phyloP scores from a whole-genome alignment of 2,888 invertebrate species.

The Cephus pulcher region DNA sequence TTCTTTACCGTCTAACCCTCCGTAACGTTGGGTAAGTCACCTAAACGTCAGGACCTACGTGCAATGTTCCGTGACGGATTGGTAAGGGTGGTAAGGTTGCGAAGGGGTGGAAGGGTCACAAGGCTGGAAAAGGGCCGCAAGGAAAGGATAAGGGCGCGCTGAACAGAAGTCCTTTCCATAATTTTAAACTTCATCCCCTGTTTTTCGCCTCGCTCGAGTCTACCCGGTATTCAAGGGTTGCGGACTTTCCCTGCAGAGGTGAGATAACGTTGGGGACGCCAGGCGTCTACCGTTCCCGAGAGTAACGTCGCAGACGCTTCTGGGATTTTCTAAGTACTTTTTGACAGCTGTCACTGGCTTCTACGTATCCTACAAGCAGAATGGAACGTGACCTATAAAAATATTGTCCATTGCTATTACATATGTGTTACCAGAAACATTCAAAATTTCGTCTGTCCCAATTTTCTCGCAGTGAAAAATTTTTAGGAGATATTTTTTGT shows the following conservation, averaged over 20 bases:
- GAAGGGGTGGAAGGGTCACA: not conserved
- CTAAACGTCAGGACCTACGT: slow-evolving; percentile 3
- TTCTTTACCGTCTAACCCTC: slow-evolving; percentile 15
- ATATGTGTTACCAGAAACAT: not conserved
- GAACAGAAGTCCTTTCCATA: not conserved
- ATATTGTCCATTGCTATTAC: not conserved
- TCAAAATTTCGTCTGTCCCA: not conserved
- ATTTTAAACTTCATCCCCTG: not conserved
- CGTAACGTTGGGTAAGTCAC: slow-evolving; percentile 25
- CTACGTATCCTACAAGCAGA: not conserved
- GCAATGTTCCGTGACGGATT: slow-evolving; percentile 1
- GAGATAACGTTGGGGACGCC: not conserved
- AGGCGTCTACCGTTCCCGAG: not conserved
- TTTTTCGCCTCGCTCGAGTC: not conserved
- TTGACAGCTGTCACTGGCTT: not conserved
- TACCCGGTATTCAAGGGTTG: not conserved
- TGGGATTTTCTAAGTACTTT: not conserved
- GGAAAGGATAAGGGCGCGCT: not conserved
- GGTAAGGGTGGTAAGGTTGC: not conserved
- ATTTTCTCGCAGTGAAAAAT: not conserved
- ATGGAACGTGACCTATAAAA: not conserved
- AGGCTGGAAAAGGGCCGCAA: not conserved
- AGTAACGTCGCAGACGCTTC: not conserved
- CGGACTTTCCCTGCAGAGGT: not conserved
- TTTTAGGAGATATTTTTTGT: not conserved